Evolutionary conservation across 2,113 vertebrate species (phyloP), one percentile per base, ranked within the genome.

Genomic region (Zosterops pallidus): DNA sequence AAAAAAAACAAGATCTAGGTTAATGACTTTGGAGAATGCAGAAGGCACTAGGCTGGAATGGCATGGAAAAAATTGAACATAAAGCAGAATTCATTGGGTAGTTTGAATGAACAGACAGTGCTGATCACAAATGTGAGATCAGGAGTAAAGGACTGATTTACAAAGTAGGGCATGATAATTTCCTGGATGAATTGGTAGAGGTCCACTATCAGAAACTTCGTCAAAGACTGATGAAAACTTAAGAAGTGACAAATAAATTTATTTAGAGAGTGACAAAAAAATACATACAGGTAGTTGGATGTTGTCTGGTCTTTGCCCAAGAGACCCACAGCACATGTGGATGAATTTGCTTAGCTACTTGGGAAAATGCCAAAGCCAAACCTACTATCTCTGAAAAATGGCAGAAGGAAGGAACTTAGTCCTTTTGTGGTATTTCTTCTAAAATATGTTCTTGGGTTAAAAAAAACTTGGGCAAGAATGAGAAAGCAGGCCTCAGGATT

Each of bases 371-470:
- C 84, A 62, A 91, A 90, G 46, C 49, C 74, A 79, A 82, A 89
- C n/a, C 52, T 22, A 64, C 28, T 46, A 47, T 49, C 57, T 82
- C 78, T 87, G 57, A 76, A 69, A 80, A 89, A 95, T 76, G 42
- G 33, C 31, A 41, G 49, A 79, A 71, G 57, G 31, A 94, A 95
- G 72, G 14, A 95, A 33, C 50, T 81, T 25, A 42, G 59, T 83
- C 44, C 25, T 35, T 92, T 71, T 82, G 93, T 87, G 81, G 70
- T 87, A 35, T 85, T 91, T 71, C 47, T 93, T 64, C 64, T 86
- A 63, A 94, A 89, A 50, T 89, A 18, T 60, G 11, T 79, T 93
- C 39, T 90, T 90, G 37, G 14, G 18, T 75, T 65, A 52, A 68
- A 81, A 82, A 82, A 35, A 21, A 0, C 24, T 81, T 3, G 4